Conservation (phyloP, 2,888 invertebrate genomes). For the Parapristionchus giblindavisi region DNA sequence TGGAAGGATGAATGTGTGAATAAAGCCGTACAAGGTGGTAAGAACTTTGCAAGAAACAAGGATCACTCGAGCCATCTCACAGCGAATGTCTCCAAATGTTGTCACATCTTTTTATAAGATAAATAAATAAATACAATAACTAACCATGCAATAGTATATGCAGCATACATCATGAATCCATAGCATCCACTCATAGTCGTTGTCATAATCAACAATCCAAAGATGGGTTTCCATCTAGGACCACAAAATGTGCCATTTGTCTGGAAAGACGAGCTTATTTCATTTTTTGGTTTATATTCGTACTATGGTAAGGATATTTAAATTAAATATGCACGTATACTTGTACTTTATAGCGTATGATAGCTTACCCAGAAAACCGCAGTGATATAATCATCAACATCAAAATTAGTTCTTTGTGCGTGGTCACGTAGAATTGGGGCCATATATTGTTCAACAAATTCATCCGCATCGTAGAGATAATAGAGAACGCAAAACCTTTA, state of each 20-base stretch:
- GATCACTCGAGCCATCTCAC: too few relatives aligned
- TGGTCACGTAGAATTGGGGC: neutral
- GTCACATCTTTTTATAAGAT: neutral
- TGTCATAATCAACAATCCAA: conserved; percentile 9
- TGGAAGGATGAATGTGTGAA: too few relatives aligned
- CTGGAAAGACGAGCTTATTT: conserved; percentile 1
- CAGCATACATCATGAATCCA: conserved; percentile 30
- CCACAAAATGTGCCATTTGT: conserved; percentile 26
- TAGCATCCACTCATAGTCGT: conserved; percentile 14
- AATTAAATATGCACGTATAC: neutral
- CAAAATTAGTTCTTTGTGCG: neutral
- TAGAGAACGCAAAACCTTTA: neutral
- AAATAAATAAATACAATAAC: neutral
- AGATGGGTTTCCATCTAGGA: conserved; percentile 29
- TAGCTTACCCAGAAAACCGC: neutral
- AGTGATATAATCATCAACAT: neutral
- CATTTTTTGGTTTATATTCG: neutral
- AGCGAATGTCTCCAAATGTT: neutral
- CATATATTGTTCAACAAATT: neutral
- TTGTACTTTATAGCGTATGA: neutral
- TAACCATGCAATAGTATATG: neutral
- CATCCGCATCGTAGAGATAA: neutral
- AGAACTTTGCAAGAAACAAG: too few relatives aligned
- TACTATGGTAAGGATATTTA: too few relatives aligned
- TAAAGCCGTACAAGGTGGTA: too few relatives aligned